Evolutionary conservation across 2,888 invertebrate genomes (phyloP).

Genomic region (Acrobasis repandana): DNA sequence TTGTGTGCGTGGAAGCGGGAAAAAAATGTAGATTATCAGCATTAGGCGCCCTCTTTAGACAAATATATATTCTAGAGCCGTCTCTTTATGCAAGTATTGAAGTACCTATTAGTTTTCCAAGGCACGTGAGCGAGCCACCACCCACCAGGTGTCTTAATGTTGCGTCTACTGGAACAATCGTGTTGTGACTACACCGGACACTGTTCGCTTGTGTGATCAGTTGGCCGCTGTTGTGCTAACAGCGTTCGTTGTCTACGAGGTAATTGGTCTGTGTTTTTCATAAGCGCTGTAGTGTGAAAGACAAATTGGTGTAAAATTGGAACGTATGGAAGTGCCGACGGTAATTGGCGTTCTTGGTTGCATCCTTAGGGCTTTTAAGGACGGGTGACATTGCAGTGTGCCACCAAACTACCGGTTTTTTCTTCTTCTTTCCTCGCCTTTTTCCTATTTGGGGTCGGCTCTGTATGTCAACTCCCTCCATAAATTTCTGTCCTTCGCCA

Average conservation of each 20-base stretch:
- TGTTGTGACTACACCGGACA: constrained; percentile 68
- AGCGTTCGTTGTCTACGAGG: constrained; percentile 8
- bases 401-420: too few relatives aligned
- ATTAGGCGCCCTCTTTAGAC: too few relatives aligned
- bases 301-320: constrained; percentile 34
- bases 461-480: too few relatives aligned
- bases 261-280: constrained; percentile 14
- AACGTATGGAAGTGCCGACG: neutral
- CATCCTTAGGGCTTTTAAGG: too few relatives aligned
- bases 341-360: neutral
- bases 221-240: constrained; percentile 39
- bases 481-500: too few relatives aligned
- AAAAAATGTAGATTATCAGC: too few relatives aligned
- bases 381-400: too few relatives aligned
- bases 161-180: constrained; percentile 70
- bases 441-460: too few relatives aligned
- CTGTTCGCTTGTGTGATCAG: constrained; percentile 59
- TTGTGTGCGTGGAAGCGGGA: too few relatives aligned
- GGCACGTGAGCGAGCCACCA: constrained; percentile 57
- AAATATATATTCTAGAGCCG: too few relatives aligned
- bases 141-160: constrained; percentile 62
- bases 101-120: neutral
- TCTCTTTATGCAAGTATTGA: too few relatives aligned
- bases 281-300: constrained; percentile 32
- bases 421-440: too few relatives aligned